Evolutionary conservation across 2,797 vertebrate genomes (phyloP).

Genomic region (Eleutherodactylus coqui): DNA sequence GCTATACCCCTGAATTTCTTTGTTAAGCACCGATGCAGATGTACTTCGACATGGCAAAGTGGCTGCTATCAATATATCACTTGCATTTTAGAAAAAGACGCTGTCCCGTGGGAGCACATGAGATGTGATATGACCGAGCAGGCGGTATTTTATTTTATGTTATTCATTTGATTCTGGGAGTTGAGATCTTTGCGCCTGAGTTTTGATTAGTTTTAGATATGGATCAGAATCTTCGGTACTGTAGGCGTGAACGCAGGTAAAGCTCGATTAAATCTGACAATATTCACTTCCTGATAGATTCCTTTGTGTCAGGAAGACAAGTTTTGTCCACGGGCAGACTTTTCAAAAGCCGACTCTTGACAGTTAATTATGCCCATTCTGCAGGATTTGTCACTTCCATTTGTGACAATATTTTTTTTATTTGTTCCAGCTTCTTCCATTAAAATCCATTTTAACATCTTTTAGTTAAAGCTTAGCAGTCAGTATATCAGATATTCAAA

Average conservation of each 20-base stretch:
- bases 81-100: not conserved
- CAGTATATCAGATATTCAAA: not conserved
- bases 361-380: constrained; percentile 33
- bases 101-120: not conserved
- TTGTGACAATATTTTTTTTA: constrained; percentile 12
- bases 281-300: constrained; percentile 20
- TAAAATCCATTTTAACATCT: not conserved
- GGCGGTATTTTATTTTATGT: not conserved
- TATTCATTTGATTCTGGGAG: constrained; percentile 1
- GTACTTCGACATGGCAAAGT: too few species aligned
- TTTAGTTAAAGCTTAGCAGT: not conserved
- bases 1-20: too few species aligned
- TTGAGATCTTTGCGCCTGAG: not conserved
- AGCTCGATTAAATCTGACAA: constrained; percentile 36
- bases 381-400: constrained; percentile 31
- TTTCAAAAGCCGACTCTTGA: constrained; percentile 35
- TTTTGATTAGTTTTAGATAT: constrained; percentile 39
- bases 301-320: constrained; percentile 22
- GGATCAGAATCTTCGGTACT: constrained; percentile 13
- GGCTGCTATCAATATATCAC: not conserved
- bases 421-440: not conserved
- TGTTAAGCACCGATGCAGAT: too few species aligned
- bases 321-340: constrained; percentile 17
- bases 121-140: constrained; percentile 1
- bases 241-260: not conserved